Base-by-base conservation (phyloP, 2,113 vertebrate species). In the Mus pahari region DNA sequence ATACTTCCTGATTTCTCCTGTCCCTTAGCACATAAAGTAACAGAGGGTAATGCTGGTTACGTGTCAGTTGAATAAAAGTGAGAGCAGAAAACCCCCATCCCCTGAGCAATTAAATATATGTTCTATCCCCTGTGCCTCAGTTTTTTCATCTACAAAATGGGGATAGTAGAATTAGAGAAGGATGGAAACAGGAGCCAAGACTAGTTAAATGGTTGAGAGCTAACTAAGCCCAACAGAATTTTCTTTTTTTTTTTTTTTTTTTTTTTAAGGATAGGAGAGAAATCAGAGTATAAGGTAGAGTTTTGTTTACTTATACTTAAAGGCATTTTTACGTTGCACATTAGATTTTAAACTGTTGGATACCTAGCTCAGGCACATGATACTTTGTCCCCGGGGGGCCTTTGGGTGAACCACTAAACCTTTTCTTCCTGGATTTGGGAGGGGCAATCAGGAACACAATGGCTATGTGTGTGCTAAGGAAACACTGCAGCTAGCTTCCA, bases 321-420 rank as follows among this genome's bases (percentile, higher is more conserved):
- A 97, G 81, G 55, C 50, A 39, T 58, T 42, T 58, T 88, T 97
- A 96, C 60, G 97, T 97, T 95, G 94, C 39, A 0, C 0, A 71
- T 97, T 96, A 96, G 89, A 83, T 97, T 92, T 95, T 97, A 97
- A 96, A 98, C 95, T 87, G 48, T 83, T 83, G 62, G 79, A 75
- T 87, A 95, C 86, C 96, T 89, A 97, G 89, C 97, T 93, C 91
- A 96, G 98, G 96, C 97, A 97, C 94, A 78, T 97, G 53, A 86
- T 79, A 66, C 95, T 92, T 92, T 94, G 90, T 95, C 86, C 79
- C 97, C 95, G 93, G 97, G 97, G 97, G 33, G 94, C 96, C 96
- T 68, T 92, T 86, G 97, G 97, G 97, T 96, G 97, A 96, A 96
- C 95, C 97, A 97, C 96, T 98, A 96, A 97, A 96, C 96, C 11